A percentile compares a stretch with the other conserved stretches of the same genome.
Evolutionary conservation across 2,888 invertebrate genomes (phyloP).

Genomic region (Erebia epiphron): DNA sequence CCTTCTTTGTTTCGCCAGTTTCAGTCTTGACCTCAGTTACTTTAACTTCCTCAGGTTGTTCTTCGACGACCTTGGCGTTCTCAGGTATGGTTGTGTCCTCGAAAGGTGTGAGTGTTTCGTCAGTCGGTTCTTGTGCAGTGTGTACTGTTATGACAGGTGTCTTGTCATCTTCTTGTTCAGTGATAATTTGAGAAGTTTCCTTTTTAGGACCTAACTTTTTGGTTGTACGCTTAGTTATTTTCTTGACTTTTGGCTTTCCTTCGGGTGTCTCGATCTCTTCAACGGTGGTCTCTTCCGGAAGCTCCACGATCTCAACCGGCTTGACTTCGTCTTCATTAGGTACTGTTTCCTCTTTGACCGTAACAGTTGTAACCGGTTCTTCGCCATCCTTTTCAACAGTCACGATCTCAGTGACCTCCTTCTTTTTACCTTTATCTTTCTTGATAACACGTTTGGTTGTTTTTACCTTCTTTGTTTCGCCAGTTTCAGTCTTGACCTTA

Average conservation of each 20-base stretch:
- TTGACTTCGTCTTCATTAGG: slow-evolving; percentile 43
- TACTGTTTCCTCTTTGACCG: slow-evolving; percentile 20
- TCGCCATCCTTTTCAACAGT: slow-evolving; percentile 11
- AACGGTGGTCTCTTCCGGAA: slow-evolving; percentile 4
- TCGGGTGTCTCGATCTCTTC: slow-evolving; percentile 50
- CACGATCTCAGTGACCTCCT: slow-evolving; percentile 8
- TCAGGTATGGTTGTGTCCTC: neutral
- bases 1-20: neutral
- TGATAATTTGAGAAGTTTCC: slow-evolving; percentile 38
- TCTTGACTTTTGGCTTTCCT: slow-evolving; percentile 48
- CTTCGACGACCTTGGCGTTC: neutral
- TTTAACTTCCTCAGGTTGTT: neutral
- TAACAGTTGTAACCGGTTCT: slow-evolving; percentile 46
- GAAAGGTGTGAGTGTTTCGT: neutral
- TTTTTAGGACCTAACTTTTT: slow-evolving; percentile 53
- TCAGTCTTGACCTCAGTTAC: neutral
- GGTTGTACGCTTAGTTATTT: slow-evolving; percentile 37
- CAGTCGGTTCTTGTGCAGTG: slow-evolving; percentile 19
- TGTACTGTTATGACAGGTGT: slow-evolving; percentile 3
- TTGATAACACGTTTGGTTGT: slow-evolving; percentile 1
- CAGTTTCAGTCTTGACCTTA: slow-evolving; percentile 61
- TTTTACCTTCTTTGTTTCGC: slow-evolving; percentile 43
- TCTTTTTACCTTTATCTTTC: slow-evolving; percentile 1
- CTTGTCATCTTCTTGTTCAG: slow-evolving; percentile 48
- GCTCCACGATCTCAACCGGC: slow-evolving; percentile 13